These are phyloP conservation scores for Chironex yamaguchii DNA, from an alignment of 30 jellyfish, hydroid and myxozoan genomes.

Conservation along the genomic window DNA sequence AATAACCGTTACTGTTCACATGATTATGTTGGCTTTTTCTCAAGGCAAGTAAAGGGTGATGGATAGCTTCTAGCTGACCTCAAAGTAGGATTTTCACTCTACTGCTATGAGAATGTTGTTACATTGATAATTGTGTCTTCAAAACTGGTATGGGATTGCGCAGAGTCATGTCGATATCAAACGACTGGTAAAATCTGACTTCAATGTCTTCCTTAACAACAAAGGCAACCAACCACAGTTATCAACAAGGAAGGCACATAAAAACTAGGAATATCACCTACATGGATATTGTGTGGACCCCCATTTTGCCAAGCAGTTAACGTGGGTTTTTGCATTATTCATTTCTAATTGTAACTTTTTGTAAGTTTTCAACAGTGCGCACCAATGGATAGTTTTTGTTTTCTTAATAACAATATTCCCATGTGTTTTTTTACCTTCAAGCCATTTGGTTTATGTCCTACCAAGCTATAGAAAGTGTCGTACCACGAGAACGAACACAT, in stretches of 20 bases:
- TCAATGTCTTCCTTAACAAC: neutral
- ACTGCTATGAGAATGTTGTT: too few relatives aligned
- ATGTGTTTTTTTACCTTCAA: neutral
- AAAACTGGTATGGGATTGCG: too few relatives aligned
- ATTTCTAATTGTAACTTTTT: neutral
- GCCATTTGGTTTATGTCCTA: neutral
- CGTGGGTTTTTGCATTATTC: neutral
- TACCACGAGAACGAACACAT: neutral
- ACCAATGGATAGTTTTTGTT: neutral
- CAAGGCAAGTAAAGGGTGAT: too few relatives aligned
- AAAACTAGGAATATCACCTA: neutral
- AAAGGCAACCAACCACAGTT: neutral
- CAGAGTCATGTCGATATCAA: too few relatives aligned
- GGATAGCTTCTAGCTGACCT: too few relatives aligned
- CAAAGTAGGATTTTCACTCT: too few relatives aligned
- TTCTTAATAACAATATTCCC: too few relatives aligned
- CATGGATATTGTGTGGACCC: neutral
- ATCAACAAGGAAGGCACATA: neutral
- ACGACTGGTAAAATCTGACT: too few relatives aligned
- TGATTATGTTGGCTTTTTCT: too few relatives aligned
- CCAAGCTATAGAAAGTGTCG: neutral
- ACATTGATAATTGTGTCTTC: too few relatives aligned
- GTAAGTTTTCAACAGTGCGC: neutral
- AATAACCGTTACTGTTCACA: too few relatives aligned
- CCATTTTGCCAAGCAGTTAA: neutral